These are phyloP conservation scores for Athripsodes cinereus DNA, from an alignment of 2,888 invertebrate genomes.

Conservation along the genomic window DNA sequence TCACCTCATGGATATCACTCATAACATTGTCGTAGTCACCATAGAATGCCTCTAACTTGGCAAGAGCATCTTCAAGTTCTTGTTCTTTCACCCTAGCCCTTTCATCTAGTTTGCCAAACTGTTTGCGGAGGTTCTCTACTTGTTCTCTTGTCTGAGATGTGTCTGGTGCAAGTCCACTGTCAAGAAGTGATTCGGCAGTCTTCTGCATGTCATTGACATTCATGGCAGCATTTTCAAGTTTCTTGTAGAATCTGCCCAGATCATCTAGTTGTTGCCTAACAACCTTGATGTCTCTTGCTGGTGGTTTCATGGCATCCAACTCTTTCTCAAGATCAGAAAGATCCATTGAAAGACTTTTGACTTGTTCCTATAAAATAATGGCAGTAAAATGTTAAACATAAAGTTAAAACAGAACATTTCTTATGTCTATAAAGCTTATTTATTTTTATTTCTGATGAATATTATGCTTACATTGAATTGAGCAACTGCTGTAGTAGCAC, in stretches of 20 bases:
- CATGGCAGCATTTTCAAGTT: conserved; percentile 60
- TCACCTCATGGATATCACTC: conserved; percentile 69
- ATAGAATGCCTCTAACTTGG: conserved; percentile 80
- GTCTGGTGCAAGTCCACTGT: conserved; percentile 80
- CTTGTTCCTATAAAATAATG: conserved; percentile 57
- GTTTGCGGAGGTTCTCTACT: conserved; percentile 71
- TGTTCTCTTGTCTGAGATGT: conserved; percentile 77
- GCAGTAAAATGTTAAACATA: too few relatives aligned
- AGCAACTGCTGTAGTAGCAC: conserved; percentile 79
- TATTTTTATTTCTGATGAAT: too few relatives aligned
- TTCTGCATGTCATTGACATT: conserved; percentile 62
- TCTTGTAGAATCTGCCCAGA: conserved; percentile 58
- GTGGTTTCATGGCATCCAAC: conserved; percentile 77
- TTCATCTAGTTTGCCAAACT: conserved; percentile 74
- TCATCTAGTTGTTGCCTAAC: conserved; percentile 81
- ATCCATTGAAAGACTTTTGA: conserved; percentile 71
- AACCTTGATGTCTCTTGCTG: conserved; percentile 80
- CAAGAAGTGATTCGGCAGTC: conserved; percentile 71
- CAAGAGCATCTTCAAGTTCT: conserved; percentile 69
- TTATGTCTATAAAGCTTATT: too few relatives aligned
- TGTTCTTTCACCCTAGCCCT: conserved; percentile 72
- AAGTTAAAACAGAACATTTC: too few relatives aligned
- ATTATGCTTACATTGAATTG: conserved; percentile 67
- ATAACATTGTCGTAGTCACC: conserved; percentile 67
- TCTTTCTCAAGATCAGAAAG: conserved; percentile 76